These are phyloP conservation scores for Blomia tropicalis DNA, from an alignment of 2,888 invertebrate genomes.

Conservation along the genomic window DNA sequence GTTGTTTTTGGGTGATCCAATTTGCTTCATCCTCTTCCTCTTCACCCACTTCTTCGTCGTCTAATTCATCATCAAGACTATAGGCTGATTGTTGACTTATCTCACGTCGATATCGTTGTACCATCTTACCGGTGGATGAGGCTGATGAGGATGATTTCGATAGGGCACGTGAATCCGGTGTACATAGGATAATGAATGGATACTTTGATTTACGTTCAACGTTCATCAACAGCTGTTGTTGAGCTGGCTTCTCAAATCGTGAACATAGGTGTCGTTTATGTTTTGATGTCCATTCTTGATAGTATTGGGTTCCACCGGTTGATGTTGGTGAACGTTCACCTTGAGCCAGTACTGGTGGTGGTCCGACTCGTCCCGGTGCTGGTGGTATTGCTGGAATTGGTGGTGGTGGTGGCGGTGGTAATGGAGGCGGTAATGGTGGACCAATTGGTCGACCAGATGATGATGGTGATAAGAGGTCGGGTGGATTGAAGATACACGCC, in stretches of 20 bases:
- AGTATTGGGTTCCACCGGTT: conserved; percentile 15
- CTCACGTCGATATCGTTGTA: conserved; percentile 2
- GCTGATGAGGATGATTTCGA: background rate
- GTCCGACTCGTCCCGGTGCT: background rate
- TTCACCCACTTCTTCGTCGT: background rate
- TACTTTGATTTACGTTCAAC: conserved; percentile 25
- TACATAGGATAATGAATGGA: conserved; percentile 26
- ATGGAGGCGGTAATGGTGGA: background rate
- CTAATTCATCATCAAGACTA: background rate
- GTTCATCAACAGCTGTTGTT: conserved; percentile 24
- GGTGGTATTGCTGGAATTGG: background rate
- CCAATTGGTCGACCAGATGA: background rate
- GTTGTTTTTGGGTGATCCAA: conserved; percentile 16
- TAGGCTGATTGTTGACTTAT: conserved; percentile 2
- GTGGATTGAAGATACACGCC: conserved; percentile 24
- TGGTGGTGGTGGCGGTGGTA: conserved; percentile 2
- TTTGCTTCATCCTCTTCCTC: background rate
- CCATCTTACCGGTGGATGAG: background rate
- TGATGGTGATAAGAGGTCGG: conserved; percentile 21
- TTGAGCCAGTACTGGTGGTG: background rate
- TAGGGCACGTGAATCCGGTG: conserved; percentile 5
- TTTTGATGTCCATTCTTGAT: conserved; percentile 23
- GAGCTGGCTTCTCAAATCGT: conserved; percentile 16
- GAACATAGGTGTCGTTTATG: conserved; percentile 14
- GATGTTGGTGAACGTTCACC: conserved; percentile 17